Evolutionary conservation across 2,888 invertebrate genomes (phyloP), one percentile per base, ranked within the genome.

Genomic region (Odontocerum albicorne): DNA sequence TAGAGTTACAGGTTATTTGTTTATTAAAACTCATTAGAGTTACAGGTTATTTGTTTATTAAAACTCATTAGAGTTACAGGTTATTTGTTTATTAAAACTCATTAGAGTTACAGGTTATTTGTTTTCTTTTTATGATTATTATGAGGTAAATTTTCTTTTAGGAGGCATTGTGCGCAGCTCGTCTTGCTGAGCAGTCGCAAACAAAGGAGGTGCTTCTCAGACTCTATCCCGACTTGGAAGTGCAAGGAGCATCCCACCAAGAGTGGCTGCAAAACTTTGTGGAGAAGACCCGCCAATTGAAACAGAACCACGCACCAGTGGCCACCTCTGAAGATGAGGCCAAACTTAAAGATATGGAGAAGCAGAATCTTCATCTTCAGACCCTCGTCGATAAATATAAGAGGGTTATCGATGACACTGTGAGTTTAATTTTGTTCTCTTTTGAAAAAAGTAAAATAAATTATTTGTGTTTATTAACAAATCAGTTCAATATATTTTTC

Each of bases 381-480:
- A 74, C 74, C 36, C 77, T 83, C 66, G 82, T 86, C 44, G 80
- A 81, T 60, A 82, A 88, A 69, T 88, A 90, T 67, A 87, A 88
- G 72, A 81, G 75, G 66, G 83, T 88, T 63, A 88, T 91, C 61
- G 83, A 84, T 62, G 88, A 90, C 67, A 90, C 90, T 63, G 90
- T 90, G 69, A 79, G 84, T 77, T 8, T n/a, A 16, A 20, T 10
- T 27, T 38, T 1, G 10, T 47, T 40, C 42, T 43, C 43, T 32
- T 21, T 39, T 38, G 10, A 4, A 13, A 36, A 36, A 36, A 16
- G 16, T 15, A 2, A 36, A 36, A 10, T 15, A n/a, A n/a, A n/a
- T n/a, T n/a, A n/a, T n/a, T n/a, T n/a, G n/a, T n/a, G n/a, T n/a
- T n/a, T n/a, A n/a, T n/a, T n/a, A n/a, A n/a, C n/a, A n/a, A n/a